Evolutionary conservation across 1,140 invertebrate genomes (phyloP), one percentile per base, ranked within the genome.

Genomic region (Eciton burchellii): DNA sequence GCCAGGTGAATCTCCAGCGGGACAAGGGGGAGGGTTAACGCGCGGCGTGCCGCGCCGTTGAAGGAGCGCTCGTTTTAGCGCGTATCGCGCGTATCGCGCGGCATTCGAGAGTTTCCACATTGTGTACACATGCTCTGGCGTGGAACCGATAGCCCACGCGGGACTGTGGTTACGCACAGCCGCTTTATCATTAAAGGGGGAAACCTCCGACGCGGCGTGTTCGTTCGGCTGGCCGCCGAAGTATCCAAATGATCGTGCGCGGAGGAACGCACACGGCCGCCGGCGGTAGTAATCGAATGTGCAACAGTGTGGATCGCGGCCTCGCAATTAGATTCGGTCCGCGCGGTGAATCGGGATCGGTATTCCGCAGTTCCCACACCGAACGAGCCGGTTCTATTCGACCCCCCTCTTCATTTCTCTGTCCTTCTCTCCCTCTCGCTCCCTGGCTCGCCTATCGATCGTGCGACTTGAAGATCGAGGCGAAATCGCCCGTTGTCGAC

Each of bases 121-220:
- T 82, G 81, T 82, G 81, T 82, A 74, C 81, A 76, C 81, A 82
- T 54, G 72, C 81, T 82, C 72, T 82, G 71, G 59, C 70, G 81
- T 82, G 81, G 70, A 73, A 82, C 81, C 70, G 63, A 74, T 63
- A 73, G 74, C 52, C 63, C 35, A 21, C 29, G 35, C 63, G 21
- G n/a, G 49, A 66, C 74, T 79, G 74, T 79, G 49, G 74, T 79
- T 79, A 79, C 35, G 56, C 35, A 77, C 47, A 68, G 63, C 74
- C 74, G 74, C 74, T 70, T 79, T 79, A 45, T 79, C 74, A 79
- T 79, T 79, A 79, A 56, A 35, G 35, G n/a, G 63, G 49, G 74
- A 79, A 68, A 68, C 63, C 35, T 21, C 74, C 49, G 35, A 35
- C 35, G 35, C 35, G 35, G 35, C 35, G 74, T 45, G 74, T 70